Percentiles rank a stretch among this genome's conserved stretches.
Evolutionary conservation across 2,113 vertebrate genomes (phyloP).

Genomic region (Thymallus thymallus): DNA sequence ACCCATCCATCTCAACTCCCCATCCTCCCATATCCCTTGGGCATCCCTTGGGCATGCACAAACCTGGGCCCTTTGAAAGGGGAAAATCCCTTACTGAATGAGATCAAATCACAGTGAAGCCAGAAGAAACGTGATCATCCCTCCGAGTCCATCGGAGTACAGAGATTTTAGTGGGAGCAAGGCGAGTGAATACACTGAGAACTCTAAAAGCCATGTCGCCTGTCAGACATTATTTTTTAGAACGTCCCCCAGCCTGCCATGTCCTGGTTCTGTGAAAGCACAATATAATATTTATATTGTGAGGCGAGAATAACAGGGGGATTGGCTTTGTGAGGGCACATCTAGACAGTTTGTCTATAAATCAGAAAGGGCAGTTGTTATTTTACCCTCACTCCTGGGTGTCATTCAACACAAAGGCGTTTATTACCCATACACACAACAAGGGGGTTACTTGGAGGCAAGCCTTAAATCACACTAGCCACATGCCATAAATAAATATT

Average conservation of each 20-base stretch:
- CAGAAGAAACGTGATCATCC: constrained; percentile 51
- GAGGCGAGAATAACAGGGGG: constrained; percentile 46
- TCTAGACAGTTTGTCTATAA: constrained; percentile 50
- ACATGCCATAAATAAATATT: constrained; percentile 9
- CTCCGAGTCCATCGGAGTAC: constrained; percentile 40
- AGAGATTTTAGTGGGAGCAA: constrained; percentile 57
- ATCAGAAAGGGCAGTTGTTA: constrained; percentile 35
- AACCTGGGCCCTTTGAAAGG: constrained; percentile 34
- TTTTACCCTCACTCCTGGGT: constrained; percentile 11
- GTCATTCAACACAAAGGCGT: background rate
- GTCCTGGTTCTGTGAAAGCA: constrained; percentile 67
- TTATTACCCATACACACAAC: background rate
- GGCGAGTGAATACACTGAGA: constrained; percentile 49
- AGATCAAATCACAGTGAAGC: constrained; percentile 48
- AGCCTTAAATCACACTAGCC: background rate
- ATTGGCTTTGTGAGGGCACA: constrained; percentile 33
- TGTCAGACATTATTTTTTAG: constrained; percentile 73
- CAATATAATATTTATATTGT: constrained; percentile 69
- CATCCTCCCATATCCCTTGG: constrained; percentile 24
- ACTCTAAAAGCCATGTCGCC: constrained; percentile 65
- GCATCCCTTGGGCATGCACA: constrained; percentile 35
- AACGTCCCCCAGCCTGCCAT: constrained; percentile 62
- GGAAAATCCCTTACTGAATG: constrained; percentile 30
- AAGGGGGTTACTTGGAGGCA: background rate
- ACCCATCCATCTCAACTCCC: constrained; percentile 10